phyloP scores from a whole-genome alignment of 2,113 vertebrate genomes.

The Chloebia gouldiae region DNA sequence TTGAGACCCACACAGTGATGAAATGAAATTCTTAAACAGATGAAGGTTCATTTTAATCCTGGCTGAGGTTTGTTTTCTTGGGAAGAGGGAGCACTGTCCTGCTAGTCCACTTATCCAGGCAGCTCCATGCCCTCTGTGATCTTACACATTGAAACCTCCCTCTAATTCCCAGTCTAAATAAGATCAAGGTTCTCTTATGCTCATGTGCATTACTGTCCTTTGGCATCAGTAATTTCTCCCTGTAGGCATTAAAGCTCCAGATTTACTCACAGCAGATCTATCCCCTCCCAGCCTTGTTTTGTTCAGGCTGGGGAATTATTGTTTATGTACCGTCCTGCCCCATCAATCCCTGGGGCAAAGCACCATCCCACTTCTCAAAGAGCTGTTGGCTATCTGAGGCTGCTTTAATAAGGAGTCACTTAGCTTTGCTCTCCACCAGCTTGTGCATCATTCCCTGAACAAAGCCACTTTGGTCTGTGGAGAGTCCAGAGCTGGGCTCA shows the following conservation, averaged over 20 bases:
- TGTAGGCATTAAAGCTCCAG: not conserved
- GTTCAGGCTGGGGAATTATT: not conserved
- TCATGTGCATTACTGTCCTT: not conserved
- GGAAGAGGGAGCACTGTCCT: not conserved
- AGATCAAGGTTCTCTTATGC: not conserved
- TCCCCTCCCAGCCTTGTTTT: not conserved
- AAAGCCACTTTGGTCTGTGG: not conserved
- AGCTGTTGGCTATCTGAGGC: not conserved
- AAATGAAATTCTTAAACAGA: not conserved
- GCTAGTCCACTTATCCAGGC: not conserved
- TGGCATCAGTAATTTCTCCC: not conserved
- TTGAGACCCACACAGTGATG: not conserved
- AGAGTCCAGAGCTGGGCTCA: not conserved
- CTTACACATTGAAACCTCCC: not conserved
- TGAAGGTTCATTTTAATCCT: not conserved
- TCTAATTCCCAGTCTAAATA: not conserved
- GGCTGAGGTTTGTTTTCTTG: not conserved
- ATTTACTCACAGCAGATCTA: not conserved
- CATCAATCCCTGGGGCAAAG: not conserved
- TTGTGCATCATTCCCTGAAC: conserved; percentile 10
- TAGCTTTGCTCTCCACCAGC: not conserved
- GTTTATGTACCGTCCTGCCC: not conserved
- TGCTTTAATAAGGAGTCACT: conserved; percentile 7
- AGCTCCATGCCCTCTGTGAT: not conserved
- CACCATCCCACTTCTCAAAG: not conserved